phyloP scores from a whole-genome alignment of 2,797 vertebrate species.

The Staurois parvus region DNA sequence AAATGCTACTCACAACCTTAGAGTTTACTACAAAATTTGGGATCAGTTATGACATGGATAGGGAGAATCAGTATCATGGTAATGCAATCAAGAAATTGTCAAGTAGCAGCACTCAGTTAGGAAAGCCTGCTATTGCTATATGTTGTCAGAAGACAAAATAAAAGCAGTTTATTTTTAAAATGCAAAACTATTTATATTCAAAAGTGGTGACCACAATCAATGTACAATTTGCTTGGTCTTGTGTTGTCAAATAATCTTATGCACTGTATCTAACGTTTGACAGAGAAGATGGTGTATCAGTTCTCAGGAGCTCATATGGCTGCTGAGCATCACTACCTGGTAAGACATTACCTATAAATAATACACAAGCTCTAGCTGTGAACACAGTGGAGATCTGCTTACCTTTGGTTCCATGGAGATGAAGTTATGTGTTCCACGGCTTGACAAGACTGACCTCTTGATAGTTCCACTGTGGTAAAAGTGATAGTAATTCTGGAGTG shows the following conservation, averaged over 20 bases:
- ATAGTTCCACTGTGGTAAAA: constrained; percentile 98
- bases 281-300: constrained; percentile 64
- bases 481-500: constrained; percentile 97
- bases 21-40: too few species aligned
- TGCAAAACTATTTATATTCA: background rate
- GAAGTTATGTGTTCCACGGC: constrained; percentile 95
- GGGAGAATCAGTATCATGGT: too few species aligned
- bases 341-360: constrained; percentile 84
- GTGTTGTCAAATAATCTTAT: constrained; percentile 10
- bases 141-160: background rate
- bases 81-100: too few species aligned
- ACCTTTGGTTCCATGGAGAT: constrained; percentile 99
- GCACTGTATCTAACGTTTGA: constrained; percentile 16
- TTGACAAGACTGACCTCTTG: constrained; percentile 95
- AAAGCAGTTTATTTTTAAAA: background rate
- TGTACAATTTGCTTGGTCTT: background rate
- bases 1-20: too few species aligned
- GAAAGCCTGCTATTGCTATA: too few species aligned
- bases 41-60: too few species aligned
- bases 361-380: constrained; percentile 74
- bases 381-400: constrained; percentile 77
- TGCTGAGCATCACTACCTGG: constrained; percentile 64
- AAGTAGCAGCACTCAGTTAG: too few species aligned
- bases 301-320: constrained; percentile 67
- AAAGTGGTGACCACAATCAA: background rate